Base-by-base conservation (phyloP, 92 coral and sea anemone species). In the Plumapathes pennacea region DNA sequence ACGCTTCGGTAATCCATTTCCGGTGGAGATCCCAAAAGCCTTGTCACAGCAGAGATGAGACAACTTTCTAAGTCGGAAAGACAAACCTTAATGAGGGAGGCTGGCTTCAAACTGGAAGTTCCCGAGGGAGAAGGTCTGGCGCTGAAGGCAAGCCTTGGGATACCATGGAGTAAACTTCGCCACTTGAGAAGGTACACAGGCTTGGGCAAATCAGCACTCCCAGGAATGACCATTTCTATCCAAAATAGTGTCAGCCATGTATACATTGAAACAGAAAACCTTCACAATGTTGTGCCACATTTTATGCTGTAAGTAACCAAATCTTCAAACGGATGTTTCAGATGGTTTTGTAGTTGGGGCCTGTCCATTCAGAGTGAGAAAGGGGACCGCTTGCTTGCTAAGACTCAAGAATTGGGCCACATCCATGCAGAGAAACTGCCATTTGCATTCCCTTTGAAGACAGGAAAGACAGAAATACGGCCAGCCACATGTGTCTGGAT, bases 111-210 rank as follows among this genome's bases (percentile, higher is more conserved):
- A 38, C 18, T 66, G 10, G 47, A 52, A 15, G 74, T 66, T 10
- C 74, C 62, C 51, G 45, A 32, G 15, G 63, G 74, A 5, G 63
- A 66, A 49, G 74, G 62, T 9, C 62, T 66, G 12, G 74, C 63
- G 27, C 11, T 52, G 50, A 51, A 66, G 52, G 62, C 74, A 18
- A 53, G 51, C 27, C 51, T 53, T 25, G 74, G 40, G 29, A 2
- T 66, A 17, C 74, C 74, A 2, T 66, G 74, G 74, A 37, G 41
- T 28, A 66, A 19, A 54, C 74, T 66, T 13, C 54, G 52, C 10
- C 74, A 66, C 33, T 53, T 66, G 37, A 13, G 74, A 34, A 53
- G 74, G 74, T 66, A 32, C 42, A 50, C 29, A 48, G 17, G 22
- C n/a, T n/a, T n/a, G n/a, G n/a, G n/a, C n/a, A n/a, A n/a, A n/a